Conservation (phyloP, 2,888 invertebrate species). For the Drosophila tanythrix region DNA sequence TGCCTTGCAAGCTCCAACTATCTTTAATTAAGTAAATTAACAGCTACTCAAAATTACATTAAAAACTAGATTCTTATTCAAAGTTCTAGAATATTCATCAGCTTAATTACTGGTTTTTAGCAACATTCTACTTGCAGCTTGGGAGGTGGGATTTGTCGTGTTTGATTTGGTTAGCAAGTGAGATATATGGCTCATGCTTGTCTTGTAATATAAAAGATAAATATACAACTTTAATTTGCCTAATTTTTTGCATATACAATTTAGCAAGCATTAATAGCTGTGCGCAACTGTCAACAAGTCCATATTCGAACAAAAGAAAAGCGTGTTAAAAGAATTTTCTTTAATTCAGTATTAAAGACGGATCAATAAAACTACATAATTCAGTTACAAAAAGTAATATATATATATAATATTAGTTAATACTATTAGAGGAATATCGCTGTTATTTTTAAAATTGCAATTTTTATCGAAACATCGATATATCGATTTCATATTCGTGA, state of each 20-base stretch:
- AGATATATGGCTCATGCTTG: not conserved
- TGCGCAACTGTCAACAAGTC: not conserved
- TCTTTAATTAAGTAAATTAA: not conserved
- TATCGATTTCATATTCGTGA: conserved; percentile 32
- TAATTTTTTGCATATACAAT: not conserved
- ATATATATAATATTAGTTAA: not conserved
- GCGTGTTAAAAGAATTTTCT: not conserved
- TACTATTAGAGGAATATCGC: conserved; percentile 1
- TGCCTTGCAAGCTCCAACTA: not conserved
- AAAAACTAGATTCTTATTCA: not conserved
- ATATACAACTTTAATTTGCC: not conserved
- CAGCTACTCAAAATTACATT: not conserved
- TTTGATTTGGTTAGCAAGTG: not conserved
- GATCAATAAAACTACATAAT: not conserved
- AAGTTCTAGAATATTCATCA: not conserved
- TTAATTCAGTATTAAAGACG: not conserved
- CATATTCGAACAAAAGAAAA: not conserved
- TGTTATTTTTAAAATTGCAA: not conserved
- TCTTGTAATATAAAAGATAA: not conserved
- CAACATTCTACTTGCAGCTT: not conserved
- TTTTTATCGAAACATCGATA: conserved; percentile 18
- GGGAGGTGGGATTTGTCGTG: not conserved
- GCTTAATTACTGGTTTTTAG: not conserved
- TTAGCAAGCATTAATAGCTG: not conserved
- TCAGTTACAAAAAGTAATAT: not conserved